Evolutionary conservation across 2,888 invertebrate genomes (phyloP).

Genomic region (Spilosoma lubricipeda): DNA sequence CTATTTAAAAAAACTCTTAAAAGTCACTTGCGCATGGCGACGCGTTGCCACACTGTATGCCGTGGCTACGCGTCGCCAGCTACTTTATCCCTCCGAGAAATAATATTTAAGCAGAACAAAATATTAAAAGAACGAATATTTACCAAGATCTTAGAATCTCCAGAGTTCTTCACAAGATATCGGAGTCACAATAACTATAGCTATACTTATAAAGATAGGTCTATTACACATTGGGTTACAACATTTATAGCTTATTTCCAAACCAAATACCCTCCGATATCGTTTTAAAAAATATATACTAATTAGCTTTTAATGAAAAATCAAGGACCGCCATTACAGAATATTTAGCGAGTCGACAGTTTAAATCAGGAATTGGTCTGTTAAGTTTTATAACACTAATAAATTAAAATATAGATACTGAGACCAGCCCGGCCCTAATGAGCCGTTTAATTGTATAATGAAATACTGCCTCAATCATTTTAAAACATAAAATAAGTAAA

Average conservation of each 20-base stretch:
- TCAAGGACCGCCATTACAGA: background rate
- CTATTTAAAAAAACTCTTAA: background rate
- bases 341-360: background rate
- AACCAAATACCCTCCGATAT: background rate
- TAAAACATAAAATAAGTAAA: too few species aligned
- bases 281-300: background rate
- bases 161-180: background rate
- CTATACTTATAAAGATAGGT: background rate
- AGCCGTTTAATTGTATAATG: background rate
- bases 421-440: too few species aligned
- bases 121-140: background rate
- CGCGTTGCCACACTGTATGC: background rate
- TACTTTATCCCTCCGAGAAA: too few species aligned
- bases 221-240: background rate
- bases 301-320: background rate
- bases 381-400: background rate
- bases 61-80: too few species aligned
- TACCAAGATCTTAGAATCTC: background rate
- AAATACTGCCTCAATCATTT: background rate
- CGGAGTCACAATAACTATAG: background rate
- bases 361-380: background rate
- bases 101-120: too few species aligned
- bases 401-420: too few species aligned
- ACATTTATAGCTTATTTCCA: background rate
- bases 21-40: background rate